A percentile compares a stretch with the other conserved stretches of the same genome.
Evolutionary conservation across 2,797 vertebrate species (phyloP).

Genomic region (Neostethus bicornis): DNA sequence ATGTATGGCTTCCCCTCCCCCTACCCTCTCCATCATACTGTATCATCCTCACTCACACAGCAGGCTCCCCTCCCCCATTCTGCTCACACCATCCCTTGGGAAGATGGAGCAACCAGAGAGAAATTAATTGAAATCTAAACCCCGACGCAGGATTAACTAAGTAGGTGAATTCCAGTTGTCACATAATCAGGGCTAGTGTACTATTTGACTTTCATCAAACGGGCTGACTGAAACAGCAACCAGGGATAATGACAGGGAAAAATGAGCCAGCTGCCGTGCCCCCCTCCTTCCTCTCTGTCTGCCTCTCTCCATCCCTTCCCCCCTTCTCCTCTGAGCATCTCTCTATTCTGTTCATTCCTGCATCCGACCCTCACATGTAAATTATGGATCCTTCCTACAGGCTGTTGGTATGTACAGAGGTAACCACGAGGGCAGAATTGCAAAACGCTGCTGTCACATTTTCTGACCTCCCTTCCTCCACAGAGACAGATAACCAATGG

Average conservation of each 20-base stretch:
- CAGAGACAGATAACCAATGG: slow-evolving; percentile 24
- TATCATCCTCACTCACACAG: slow-evolving; percentile 65
- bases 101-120: slow-evolving; percentile 65
- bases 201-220: slow-evolving; percentile 81
- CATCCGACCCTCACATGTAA: slow-evolving; percentile 51
- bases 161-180: slow-evolving; percentile 82
- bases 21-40: slow-evolving; percentile 66
- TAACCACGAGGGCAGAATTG: slow-evolving; percentile 44
- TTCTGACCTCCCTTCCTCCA: slow-evolving; percentile 32
- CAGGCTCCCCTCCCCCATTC: slow-evolving; percentile 59
- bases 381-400: slow-evolving; percentile 44
- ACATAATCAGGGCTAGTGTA: slow-evolving; percentile 76
- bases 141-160: slow-evolving; percentile 76
- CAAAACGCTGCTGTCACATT: slow-evolving; percentile 48
- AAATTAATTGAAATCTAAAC: slow-evolving; percentile 82
- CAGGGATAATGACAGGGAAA: slow-evolving; percentile 76
- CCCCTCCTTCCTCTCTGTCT: slow-evolving; percentile 17
- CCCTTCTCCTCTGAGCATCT: slow-evolving; percentile 61
- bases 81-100: slow-evolving; percentile 51
- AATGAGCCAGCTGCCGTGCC: slow-evolving; percentile 75
- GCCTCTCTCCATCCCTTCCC: slow-evolving; percentile 34
- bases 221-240: slow-evolving; percentile 71
- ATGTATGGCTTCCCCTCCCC: slow-evolving; percentile 63
- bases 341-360: slow-evolving; percentile 55
- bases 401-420: slow-evolving; percentile 28